A percentile compares a stretch with the other conserved stretches of the same genome.
Conservation (phyloP, 2,797 vertebrate genomes). For the Clamator glandarius region DNA sequence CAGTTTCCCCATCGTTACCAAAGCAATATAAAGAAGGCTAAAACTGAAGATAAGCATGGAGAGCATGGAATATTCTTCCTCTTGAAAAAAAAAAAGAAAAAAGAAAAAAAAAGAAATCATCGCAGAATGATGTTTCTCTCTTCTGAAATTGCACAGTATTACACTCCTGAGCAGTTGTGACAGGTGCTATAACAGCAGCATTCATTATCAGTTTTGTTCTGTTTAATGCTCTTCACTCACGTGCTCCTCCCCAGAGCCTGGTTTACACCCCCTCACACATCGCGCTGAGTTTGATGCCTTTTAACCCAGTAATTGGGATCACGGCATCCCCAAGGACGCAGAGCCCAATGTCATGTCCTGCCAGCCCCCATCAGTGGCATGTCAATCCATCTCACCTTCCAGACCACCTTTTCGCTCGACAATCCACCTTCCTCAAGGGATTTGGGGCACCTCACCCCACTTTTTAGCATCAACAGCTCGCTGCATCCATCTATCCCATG, state of each 20-base stretch:
- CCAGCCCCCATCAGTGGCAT: not conserved
- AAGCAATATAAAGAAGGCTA: not conserved
- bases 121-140: constrained; percentile 27
- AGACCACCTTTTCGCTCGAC: not conserved
- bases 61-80: accelerated
- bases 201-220: constrained; percentile 65
- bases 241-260: constrained; percentile 45
- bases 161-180: constrained; percentile 67
- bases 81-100: not conserved
- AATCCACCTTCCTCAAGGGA: not conserved
- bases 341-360: accelerated
- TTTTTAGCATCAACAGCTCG: accelerated
- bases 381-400: not conserved
- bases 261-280: constrained; percentile 11
- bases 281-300: not conserved
- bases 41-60: not conserved
- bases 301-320: not conserved
- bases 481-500: not conserved
- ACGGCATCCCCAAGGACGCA: accelerated
- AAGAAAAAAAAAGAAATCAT: not conserved
- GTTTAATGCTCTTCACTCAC: constrained; percentile 63
- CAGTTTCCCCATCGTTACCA: not conserved
- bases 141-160: constrained; percentile 57
- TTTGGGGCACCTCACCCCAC: not conserved
- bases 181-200: constrained; percentile 70